Evolutionary conservation across 2,797 vertebrate genomes (phyloP).

Genomic region (Manis pentadactyla): DNA sequence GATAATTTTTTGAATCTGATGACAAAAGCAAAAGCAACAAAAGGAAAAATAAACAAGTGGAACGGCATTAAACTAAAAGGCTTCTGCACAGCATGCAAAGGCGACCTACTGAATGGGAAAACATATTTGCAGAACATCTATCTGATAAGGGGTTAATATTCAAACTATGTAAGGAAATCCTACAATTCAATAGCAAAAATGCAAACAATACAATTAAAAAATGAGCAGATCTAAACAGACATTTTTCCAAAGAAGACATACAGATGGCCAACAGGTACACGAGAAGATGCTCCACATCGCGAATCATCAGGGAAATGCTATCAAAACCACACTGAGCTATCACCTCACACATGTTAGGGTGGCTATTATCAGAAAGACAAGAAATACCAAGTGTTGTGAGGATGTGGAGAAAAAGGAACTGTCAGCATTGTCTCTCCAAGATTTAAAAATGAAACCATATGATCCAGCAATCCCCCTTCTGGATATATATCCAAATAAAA

Average conservation of each 20-base stretch:
- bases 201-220: background rate
- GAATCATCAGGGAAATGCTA: background rate
- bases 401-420: background rate
- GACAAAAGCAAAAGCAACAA: background rate
- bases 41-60: background rate
- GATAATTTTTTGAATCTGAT: no score
- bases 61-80: background rate
- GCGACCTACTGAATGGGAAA: background rate
- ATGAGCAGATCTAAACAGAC: background rate
- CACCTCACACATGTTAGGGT: background rate
- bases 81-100: background rate
- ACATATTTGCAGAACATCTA: background rate
- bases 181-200: background rate
- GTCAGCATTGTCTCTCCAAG: background rate
- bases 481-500: background rate
- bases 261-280: background rate
- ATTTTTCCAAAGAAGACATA: background rate
- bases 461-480: background rate
- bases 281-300: background rate
- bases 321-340: background rate
- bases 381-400: background rate
- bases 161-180: background rate
- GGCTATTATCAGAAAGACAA: background rate
- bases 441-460: background rate
- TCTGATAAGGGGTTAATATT: background rate